Percentiles rank a stretch among this genome's conserved stretches.
Evolutionary conservation across 2,797 vertebrate species (phyloP).

Genomic region (Sebastes taczanowskii): DNA sequence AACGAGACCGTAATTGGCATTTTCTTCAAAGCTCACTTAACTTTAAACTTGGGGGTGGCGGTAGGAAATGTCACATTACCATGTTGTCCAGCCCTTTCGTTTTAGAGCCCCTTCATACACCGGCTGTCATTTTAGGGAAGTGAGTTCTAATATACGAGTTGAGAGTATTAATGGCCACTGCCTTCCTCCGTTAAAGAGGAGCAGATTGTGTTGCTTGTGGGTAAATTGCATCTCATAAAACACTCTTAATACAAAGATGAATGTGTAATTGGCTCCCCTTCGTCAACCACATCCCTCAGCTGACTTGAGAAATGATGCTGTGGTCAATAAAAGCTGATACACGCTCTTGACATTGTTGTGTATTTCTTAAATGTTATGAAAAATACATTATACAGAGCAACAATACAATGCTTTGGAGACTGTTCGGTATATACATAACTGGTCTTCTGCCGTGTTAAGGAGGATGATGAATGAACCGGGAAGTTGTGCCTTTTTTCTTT

Average conservation of each 20-base stretch:
- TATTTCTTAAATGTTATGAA: constrained; percentile 82
- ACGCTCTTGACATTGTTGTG: constrained; percentile 64
- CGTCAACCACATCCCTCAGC: neutral
- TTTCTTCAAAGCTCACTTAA: constrained; percentile 69
- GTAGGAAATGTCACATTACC: constrained; percentile 79
- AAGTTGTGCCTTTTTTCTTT: constrained; percentile 52
- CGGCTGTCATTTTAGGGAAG: constrained; percentile 30
- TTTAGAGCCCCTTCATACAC: constrained; percentile 43
- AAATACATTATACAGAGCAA: constrained; percentile 82
- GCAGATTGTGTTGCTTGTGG: constrained; percentile 25
- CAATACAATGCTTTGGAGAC: constrained; percentile 76
- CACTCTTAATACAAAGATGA: constrained; percentile 13
- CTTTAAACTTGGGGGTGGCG: constrained; percentile 52
- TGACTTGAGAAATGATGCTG: constrained; percentile 4
- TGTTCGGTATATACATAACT: constrained; percentile 71
- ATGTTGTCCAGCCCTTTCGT: constrained; percentile 65
- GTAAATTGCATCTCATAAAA: constrained; percentile 44
- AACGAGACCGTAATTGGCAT: constrained; percentile 74
- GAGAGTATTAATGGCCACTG: constrained; percentile 32
- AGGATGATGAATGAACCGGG: constrained; percentile 59
- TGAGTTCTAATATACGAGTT: constrained; percentile 24
- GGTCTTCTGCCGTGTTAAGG: constrained; percentile 51
- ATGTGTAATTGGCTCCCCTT: constrained; percentile 8
- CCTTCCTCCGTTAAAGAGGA: constrained; percentile 17
- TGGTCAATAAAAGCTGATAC: constrained; percentile 57